These are phyloP conservation scores for Paedocypris micromegethes DNA, from an alignment of 2,797 vertebrate genomes.

Conservation along the genomic window DNA sequence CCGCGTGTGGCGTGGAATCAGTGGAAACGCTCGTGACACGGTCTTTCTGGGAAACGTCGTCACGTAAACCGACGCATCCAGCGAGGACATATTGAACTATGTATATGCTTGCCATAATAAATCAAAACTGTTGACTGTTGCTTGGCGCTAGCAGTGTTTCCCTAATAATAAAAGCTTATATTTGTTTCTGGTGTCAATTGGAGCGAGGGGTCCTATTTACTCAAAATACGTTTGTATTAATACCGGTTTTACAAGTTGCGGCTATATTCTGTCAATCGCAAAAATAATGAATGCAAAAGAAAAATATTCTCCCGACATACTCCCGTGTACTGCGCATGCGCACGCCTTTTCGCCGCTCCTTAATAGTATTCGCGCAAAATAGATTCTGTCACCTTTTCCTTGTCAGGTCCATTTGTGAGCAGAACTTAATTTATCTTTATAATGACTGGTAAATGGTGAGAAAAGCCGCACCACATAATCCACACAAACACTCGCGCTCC, in stretches of 20 bases:
- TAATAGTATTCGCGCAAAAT: conserved; percentile 24
- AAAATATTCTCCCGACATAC: no score
- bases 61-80: conserved; percentile 13
- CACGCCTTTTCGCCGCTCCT: conserved; percentile 13
- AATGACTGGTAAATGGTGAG: conserved; percentile 79
- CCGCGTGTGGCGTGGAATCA: neutral
- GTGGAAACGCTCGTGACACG: conserved; percentile 24
- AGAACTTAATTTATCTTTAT: conserved; percentile 62
- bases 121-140: no score
- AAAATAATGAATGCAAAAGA: no score
- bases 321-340: conserved; percentile 44
- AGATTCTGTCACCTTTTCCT: neutral
- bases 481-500: conserved; percentile 70
- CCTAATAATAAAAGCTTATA: no score
- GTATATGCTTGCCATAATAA: no score
- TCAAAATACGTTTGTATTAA: no score
- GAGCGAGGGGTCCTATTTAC: no score
- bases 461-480: conserved; percentile 74
- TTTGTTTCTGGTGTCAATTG: no score
- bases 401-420: conserved; percentile 33
- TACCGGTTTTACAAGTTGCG: no score
- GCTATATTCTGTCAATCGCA: no score
- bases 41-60: conserved; percentile 28
- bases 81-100: no score
- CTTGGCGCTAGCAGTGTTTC: no score